A percentile compares a stretch with the other conserved stretches of the same genome.
These are phyloP conservation scores for Piprites chloris DNA, from an alignment of 2,113 vertebrate species.

Conservation along the genomic window DNA sequence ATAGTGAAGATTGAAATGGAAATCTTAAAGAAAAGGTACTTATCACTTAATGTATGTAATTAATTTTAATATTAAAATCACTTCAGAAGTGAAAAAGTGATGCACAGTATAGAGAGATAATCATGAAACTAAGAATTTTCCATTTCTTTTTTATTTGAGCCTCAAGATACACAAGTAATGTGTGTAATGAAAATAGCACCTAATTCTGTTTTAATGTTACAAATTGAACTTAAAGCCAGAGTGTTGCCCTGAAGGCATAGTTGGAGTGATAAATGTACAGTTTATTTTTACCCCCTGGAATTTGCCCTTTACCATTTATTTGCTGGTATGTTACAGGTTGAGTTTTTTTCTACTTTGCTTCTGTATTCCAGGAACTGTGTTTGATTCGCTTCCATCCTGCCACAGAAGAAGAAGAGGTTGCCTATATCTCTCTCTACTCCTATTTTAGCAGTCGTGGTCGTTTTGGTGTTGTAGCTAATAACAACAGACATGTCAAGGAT, in stretches of 20 bases:
- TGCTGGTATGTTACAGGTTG: background rate
- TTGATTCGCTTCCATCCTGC: slow-evolving; percentile 95
- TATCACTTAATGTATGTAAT: background rate
- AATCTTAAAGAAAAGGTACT: background rate
- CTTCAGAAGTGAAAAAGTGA: background rate
- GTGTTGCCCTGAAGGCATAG: background rate
- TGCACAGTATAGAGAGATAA: background rate
- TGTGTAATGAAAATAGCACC: background rate
- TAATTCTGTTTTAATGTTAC: background rate
- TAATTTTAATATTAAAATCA: background rate
- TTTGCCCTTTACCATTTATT: background rate
- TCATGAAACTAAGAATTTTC: background rate
- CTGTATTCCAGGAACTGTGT: slow-evolving; percentile 85
- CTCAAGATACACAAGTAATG: background rate
- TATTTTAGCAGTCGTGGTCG: slow-evolving; percentile 97
- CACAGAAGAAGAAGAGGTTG: slow-evolving; percentile 95
- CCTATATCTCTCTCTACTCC: slow-evolving; percentile 96
- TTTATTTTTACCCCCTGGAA: background rate
- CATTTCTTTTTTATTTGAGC: background rate
- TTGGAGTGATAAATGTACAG: background rate
- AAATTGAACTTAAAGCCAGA: background rate
- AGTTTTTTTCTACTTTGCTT: slow-evolving; percentile 45
- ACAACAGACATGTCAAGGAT: slow-evolving; percentile 91
- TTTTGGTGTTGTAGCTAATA: slow-evolving; percentile 95
- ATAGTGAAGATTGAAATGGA: background rate